These are phyloP conservation scores for Rhamphomyia laevipes DNA, from an alignment of 2,888 invertebrate species.

Conservation along the genomic window DNA sequence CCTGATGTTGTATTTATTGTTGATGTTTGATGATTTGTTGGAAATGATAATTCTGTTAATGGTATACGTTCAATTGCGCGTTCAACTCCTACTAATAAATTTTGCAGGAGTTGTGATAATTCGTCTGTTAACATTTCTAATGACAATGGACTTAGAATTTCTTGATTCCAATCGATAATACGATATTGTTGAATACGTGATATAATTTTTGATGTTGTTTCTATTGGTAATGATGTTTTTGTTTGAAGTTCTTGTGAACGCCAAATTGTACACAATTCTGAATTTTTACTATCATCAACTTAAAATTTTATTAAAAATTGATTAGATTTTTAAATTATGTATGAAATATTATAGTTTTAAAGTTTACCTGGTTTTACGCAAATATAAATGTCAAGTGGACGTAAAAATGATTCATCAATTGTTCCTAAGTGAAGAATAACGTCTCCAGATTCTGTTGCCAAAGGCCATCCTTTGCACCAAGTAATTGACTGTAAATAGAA, in stretches of 20 bases:
- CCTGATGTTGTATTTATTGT: not conserved
- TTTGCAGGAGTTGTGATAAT: constrained; percentile 51
- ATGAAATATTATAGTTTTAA: not conserved
- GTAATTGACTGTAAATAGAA: constrained; percentile 42
- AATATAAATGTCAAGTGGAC: constrained; percentile 52
- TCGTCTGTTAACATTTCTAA: constrained; percentile 40
- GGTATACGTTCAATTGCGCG: constrained; percentile 55
- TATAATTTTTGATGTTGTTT: constrained; percentile 8
- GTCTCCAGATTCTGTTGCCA: constrained; percentile 48
- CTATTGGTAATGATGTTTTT: not conserved
- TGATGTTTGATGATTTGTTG: constrained; percentile 38
- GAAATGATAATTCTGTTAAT: constrained; percentile 52
- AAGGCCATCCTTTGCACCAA: constrained; percentile 53
- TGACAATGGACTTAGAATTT: constrained; percentile 30
- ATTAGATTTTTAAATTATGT: constrained; percentile 17
- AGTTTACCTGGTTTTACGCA: constrained; percentile 41
- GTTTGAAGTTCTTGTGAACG: constrained; percentile 18
- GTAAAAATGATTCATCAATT: constrained; percentile 46
- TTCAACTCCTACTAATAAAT: constrained; percentile 54
- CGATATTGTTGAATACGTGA: constrained; percentile 22
- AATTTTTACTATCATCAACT: constrained; percentile 21
- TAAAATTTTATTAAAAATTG: constrained; percentile 22
- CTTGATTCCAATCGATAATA: constrained; percentile 29
- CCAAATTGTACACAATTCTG: constrained; percentile 32
- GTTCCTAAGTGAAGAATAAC: constrained; percentile 52